Percentiles rank a stretch among this genome's conserved stretches.
Conservation (phyloP, 2,113 vertebrate species). For the Callipepla californica region DNA sequence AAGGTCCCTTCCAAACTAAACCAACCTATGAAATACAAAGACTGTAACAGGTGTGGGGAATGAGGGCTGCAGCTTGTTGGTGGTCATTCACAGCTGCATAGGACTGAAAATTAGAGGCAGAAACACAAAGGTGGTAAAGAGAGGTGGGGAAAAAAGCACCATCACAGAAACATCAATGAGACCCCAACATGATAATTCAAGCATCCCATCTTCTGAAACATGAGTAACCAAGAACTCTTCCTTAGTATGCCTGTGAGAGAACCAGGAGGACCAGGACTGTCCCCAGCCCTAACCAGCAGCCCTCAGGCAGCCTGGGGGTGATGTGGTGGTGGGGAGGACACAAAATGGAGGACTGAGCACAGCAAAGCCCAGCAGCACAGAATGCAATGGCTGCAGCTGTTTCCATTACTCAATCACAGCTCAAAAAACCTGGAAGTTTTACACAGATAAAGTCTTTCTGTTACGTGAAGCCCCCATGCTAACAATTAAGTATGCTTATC, state of each 20-base stretch:
- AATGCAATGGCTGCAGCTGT: fast-evolving
- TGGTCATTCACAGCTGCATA: neutral
- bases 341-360: fast-evolving
- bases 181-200: fast-evolving
- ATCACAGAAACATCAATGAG: neutral
- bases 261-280: fast-evolving
- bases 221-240: neutral
- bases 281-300: neutral
- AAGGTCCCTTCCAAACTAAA: no score
- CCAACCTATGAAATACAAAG: neutral
- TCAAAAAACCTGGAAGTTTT: neutral
- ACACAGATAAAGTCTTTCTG: neutral
- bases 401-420: neutral
- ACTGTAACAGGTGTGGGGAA: neutral
- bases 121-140: neutral
- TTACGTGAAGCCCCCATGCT: neutral
- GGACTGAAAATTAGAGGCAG: neutral
- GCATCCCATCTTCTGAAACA: neutral
- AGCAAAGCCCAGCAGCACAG: neutral
- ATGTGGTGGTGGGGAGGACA: neutral
- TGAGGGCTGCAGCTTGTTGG: neutral
- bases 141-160: neutral
- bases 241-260: neutral
- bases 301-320: neutral
- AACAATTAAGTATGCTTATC: neutral